phyloP scores from a whole-genome alignment of 2,797 vertebrate species.

The Parambassis ranga region DNA sequence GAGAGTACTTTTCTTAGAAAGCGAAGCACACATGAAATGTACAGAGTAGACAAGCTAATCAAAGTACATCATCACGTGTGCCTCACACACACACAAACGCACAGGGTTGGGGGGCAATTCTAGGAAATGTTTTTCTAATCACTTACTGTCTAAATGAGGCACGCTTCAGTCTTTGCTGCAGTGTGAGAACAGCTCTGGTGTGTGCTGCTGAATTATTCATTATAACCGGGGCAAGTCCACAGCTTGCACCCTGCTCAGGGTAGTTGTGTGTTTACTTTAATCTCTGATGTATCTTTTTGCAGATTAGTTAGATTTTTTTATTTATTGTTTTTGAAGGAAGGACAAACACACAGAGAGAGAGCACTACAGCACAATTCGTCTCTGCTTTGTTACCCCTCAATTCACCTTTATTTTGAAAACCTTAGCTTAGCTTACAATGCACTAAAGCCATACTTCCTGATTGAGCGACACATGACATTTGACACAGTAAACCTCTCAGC shows the following conservation, averaged over 20 bases:
- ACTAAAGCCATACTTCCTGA: neutral
- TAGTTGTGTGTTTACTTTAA: constrained; percentile 1
- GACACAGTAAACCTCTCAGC: neutral
- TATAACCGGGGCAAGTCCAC: neutral
- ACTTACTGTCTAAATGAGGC: constrained; percentile 14
- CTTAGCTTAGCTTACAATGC: no score
- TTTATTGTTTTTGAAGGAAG: no score
- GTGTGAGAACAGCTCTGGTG: neutral
- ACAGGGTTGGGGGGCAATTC: neutral
- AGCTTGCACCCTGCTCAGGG: constrained; percentile 16
- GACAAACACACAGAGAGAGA: no score
- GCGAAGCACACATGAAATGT: neutral
- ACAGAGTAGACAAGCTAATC: no score
- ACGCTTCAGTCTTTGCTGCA: constrained; percentile 1
- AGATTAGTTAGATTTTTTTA: no score
- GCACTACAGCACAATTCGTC: no score
- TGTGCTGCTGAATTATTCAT: constrained; percentile 44
- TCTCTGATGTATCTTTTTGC: neutral
- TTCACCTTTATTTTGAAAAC: neutral
- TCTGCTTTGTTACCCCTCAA: no score
- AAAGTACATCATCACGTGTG: neutral
- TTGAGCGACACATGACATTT: neutral
- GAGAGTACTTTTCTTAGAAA: neutral
- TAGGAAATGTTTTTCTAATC: constrained; percentile 13
- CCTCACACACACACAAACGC: neutral